Evolutionary conservation across 2,113 vertebrate species (phyloP).

Genomic region (Pseudolaguvia tuberculata): DNA sequence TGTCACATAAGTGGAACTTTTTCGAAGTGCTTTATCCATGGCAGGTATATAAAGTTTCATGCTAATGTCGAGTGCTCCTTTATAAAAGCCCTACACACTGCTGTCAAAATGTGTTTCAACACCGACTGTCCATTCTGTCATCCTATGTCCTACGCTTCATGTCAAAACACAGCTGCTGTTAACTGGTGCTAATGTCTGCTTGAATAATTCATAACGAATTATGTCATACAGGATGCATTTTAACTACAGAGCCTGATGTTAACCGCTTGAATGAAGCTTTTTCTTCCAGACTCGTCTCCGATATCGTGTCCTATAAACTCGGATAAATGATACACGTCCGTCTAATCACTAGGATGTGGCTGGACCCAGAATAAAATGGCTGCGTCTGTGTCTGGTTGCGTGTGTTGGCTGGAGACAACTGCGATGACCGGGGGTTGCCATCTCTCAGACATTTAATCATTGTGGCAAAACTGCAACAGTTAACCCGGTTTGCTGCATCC

Average conservation of each 20-base stretch:
- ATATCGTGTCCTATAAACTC: constrained; percentile 23
- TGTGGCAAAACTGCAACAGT: not conserved
- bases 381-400: constrained; percentile 14
- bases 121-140: constrained; percentile 12
- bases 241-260: not conserved
- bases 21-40: constrained; percentile 12
- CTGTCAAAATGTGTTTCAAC: constrained; percentile 20
- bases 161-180: constrained; percentile 36
- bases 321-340: not conserved
- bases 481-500: constrained; percentile 6
- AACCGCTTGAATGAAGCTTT: constrained; percentile 11
- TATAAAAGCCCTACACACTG: constrained; percentile 18
- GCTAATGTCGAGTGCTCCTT: constrained; percentile 17
- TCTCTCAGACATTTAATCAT: constrained; percentile 7
- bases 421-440: constrained; percentile 3
- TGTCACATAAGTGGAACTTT: not conserved
- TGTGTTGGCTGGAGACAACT: not conserved
- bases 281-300: not conserved
- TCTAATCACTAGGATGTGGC: constrained; percentile 8
- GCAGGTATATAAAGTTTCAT: constrained; percentile 12
- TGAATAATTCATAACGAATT: constrained; percentile 30
- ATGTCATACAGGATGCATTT: constrained; percentile 19
- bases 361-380: constrained; percentile 23
- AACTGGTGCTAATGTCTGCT: constrained; percentile 22
- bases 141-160: constrained; percentile 22